Evolutionary conservation across 2,888 invertebrate genomes (phyloP).

Genomic region (Chymomyza procnemis): DNA sequence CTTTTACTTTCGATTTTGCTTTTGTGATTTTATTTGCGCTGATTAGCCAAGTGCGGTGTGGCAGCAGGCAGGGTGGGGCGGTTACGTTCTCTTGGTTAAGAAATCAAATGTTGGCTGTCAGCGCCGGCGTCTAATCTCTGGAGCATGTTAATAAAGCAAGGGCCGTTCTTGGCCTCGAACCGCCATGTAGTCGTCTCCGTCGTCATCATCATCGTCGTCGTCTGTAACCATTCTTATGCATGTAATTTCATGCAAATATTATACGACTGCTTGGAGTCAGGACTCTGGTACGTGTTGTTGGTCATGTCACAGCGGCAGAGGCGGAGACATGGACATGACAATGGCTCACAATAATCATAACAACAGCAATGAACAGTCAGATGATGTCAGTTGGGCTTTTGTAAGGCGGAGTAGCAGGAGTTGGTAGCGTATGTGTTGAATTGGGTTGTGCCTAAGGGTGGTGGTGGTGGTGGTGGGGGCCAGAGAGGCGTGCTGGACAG

Average conservation of each 20-base stretch:
- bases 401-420: too few species aligned
- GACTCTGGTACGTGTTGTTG: not conserved
- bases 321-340: conserved; percentile 40
- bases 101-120: conserved; percentile 68
- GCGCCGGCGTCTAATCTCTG: conserved; percentile 66
- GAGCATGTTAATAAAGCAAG: conserved; percentile 71
- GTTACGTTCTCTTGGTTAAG: conserved; percentile 20
- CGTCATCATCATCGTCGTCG: not conserved
- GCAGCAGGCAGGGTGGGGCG: too few species aligned
- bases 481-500: not conserved
- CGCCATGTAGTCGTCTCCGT: not conserved
- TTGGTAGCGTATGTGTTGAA: not conserved
- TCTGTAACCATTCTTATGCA: conserved; percentile 20
- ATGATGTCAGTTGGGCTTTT: not conserved
- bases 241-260: conserved; percentile 71
- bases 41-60: conserved; percentile 50
- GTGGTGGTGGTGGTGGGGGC: too few species aligned
- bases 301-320: conserved; percentile 30
- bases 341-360: conserved; percentile 57
- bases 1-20: conserved; percentile 72
- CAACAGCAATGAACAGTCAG: conserved; percentile 40
- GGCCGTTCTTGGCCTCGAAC: conserved; percentile 13
- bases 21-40: conserved; percentile 71
- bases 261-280: conserved; percentile 46
- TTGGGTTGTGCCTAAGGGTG: too few species aligned